phyloP scores from a whole-genome alignment of 2,797 vertebrate species.

The Rhinophrynus dorsalis region DNA sequence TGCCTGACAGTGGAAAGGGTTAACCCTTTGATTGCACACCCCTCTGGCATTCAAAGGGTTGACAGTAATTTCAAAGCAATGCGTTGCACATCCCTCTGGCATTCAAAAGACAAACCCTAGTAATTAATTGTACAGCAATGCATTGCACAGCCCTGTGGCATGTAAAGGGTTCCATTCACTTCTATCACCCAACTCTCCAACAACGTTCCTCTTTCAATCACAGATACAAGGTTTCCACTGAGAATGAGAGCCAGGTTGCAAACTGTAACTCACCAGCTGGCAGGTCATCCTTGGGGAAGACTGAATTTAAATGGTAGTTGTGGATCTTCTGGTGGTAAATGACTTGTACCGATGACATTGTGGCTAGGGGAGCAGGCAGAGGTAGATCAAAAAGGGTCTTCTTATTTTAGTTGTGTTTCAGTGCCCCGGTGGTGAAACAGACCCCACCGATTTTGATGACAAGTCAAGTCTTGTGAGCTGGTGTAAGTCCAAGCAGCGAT shows the following conservation, averaged over 20 bases:
- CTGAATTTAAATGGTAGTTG: constrained; percentile 39
- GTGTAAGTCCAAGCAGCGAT: constrained; percentile 33
- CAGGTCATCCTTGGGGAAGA: constrained; percentile 49
- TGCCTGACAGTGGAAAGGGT: neutral
- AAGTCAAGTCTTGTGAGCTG: too few species aligned
- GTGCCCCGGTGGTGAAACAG: too few species aligned
- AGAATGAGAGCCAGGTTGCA: neutral
- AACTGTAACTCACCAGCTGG: constrained; percentile 36
- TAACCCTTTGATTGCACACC: neutral
- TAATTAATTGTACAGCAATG: too few species aligned
- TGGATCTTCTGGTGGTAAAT: constrained; percentile 53
- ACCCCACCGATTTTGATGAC: too few species aligned
- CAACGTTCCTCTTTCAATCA: neutral
- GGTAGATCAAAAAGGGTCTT: neutral
- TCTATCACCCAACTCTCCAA: neutral
- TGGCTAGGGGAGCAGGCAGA: neutral
- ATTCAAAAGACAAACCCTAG: neutral
- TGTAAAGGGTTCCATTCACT: too few species aligned
- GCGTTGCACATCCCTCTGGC: too few species aligned
- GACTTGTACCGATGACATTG: constrained; percentile 52
- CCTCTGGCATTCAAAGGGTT: too few species aligned
- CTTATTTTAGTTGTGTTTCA: too few species aligned
- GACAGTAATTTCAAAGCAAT: too few species aligned
- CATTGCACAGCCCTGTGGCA: too few species aligned
- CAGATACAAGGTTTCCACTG: neutral